Evolutionary conservation across 2,113 vertebrate genomes (phyloP).

Genomic region (Podiceps cristatus): DNA sequence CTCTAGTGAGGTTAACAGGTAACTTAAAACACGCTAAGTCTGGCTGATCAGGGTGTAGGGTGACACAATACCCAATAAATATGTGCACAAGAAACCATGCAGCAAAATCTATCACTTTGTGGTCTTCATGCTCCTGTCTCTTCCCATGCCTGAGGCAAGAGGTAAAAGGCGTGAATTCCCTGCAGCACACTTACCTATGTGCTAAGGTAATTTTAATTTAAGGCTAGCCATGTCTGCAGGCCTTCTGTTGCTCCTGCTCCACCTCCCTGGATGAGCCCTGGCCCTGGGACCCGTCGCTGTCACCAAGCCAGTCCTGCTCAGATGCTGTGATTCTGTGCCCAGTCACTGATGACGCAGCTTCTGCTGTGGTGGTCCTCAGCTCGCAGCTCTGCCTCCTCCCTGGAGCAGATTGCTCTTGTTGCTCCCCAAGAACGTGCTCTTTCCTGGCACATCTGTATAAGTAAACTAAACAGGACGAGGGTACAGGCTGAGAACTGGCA

Average conservation of each 20-base stretch:
- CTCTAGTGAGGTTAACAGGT: background rate
- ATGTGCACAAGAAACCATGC: background rate
- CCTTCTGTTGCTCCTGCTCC: background rate
- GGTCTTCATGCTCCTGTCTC: background rate
- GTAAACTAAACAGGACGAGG: background rate
- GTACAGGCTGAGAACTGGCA: background rate
- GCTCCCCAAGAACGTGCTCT: background rate
- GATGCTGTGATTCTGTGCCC: fast-evolving
- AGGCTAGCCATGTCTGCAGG: background rate
- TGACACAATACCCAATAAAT: background rate
- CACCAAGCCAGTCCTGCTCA: background rate
- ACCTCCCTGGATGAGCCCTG: background rate
- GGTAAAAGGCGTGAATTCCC: background rate
- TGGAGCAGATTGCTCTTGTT: background rate
- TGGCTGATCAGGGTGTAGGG: background rate
- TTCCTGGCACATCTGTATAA: fast-evolving
- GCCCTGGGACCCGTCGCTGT: fast-evolving
- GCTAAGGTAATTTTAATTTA: background rate
- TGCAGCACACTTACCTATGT: background rate
- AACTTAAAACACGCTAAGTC: background rate
- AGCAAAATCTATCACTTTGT: background rate
- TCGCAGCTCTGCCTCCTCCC: background rate
- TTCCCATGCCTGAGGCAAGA: background rate
- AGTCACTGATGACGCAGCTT: fast-evolving
- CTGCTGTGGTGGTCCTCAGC: background rate